Evolutionary conservation across 2,797 vertebrate species (phyloP).

Genomic region (Sorex maritimensis): DNA sequence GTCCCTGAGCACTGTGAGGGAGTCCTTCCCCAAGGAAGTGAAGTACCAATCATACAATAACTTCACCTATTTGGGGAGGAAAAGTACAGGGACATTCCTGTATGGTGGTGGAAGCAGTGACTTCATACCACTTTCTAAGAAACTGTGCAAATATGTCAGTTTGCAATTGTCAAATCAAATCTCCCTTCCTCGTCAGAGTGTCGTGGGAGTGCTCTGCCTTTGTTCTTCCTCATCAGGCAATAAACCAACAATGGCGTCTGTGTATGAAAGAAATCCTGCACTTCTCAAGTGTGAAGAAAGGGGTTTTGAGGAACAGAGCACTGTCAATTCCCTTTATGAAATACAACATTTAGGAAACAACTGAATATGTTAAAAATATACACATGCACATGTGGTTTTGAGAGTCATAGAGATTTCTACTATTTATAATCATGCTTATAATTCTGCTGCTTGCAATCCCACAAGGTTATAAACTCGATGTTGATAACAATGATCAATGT

Average conservation of each 20-base stretch:
- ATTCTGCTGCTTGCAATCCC: no score
- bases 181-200: neutral
- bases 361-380: no score
- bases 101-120: neutral
- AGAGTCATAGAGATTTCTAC: neutral
- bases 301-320: neutral
- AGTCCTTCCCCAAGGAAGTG: neutral
- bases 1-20: no score
- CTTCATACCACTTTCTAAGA: neutral
- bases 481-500: neutral
- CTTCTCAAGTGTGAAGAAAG: neutral
- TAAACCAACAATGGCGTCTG: neutral
- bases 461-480: no score
- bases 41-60: neutral
- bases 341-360: neutral
- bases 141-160: neutral
- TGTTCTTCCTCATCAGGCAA: neutral
- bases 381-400: neutral
- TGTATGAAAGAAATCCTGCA: neutral
- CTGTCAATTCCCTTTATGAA: neutral
- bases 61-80: neutral
- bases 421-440: neutral
- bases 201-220: neutral
- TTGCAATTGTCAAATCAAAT: neutral
- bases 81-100: neutral